Evolutionary conservation across 2,888 invertebrate species (phyloP).

Genomic region (Altica lythri): DNA sequence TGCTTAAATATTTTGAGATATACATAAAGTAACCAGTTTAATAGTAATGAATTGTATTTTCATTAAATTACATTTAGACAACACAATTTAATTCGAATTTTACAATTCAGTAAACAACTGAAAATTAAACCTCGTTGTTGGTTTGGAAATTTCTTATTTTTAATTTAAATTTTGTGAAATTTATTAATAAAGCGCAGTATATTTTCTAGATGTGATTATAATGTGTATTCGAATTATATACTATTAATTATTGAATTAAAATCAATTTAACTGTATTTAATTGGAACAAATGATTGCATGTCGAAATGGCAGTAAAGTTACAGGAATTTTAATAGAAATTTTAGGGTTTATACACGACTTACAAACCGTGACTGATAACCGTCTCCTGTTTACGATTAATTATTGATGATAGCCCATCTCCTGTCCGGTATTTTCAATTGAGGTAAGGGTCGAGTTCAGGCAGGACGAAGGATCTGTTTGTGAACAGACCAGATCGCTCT

Average conservation of each 20-base stretch:
- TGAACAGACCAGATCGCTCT: constrained; percentile 30
- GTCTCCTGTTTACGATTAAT: constrained; percentile 33
- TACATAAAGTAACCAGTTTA: too few species aligned
- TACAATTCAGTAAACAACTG: too few species aligned
- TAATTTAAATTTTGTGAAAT: too few species aligned
- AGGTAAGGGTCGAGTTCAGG: constrained; percentile 33
- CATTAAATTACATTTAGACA: too few species aligned
- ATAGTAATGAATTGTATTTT: too few species aligned
- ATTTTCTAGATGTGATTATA: too few species aligned
- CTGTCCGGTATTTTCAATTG: constrained; percentile 25
- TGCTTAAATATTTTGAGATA: too few species aligned
- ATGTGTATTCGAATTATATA: background rate
- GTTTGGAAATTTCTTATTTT: too few species aligned
- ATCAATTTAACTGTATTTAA: background rate
- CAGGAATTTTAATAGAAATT: constrained; percentile 6
- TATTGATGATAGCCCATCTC: constrained; percentile 34
- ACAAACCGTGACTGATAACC: constrained; percentile 3
- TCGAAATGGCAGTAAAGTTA: background rate
- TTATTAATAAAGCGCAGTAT: too few species aligned
- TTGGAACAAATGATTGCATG: constrained; percentile 1
- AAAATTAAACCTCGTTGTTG: too few species aligned
- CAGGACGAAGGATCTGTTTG: constrained; percentile 34
- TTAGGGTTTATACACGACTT: constrained; percentile 1
- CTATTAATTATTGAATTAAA: background rate
- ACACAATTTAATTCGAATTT: too few species aligned